These are phyloP conservation scores for Aldabrachelys gigantea DNA, from an alignment of 2,113 vertebrate species.

Conservation along the genomic window DNA sequence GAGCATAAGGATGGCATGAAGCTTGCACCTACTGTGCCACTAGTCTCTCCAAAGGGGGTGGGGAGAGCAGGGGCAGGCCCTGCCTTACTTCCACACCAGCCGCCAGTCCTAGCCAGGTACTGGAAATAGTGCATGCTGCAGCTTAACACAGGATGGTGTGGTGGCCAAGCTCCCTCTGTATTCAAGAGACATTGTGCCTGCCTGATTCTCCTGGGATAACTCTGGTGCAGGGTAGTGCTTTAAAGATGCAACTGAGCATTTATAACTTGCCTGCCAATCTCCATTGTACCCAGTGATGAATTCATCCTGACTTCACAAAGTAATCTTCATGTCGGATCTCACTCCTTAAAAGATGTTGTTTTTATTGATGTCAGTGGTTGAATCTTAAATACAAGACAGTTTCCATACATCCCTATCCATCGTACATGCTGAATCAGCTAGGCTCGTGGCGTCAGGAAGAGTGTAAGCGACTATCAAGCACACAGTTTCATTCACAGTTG, in stretches of 20 bases:
- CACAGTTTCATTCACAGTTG: conserved; percentile 19
- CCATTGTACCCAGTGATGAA: not conserved
- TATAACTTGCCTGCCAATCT: not conserved
- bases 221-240: not conserved
- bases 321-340: not conserved
- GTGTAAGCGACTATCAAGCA: not conserved
- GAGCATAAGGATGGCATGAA: not conserved
- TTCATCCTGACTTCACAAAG: not conserved
- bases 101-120: not conserved
- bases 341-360: conserved; percentile 7
- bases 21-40: not conserved
- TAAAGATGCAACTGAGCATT: fast-evolving
- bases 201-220: not conserved
- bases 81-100: not conserved
- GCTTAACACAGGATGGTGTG: not conserved
- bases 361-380: conserved; percentile 58
- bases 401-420: not conserved
- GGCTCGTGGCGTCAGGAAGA: not conserved
- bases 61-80: not conserved
- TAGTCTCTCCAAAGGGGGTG: not conserved
- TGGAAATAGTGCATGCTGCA: not conserved
- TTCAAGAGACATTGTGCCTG: not conserved
- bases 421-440: not conserved
- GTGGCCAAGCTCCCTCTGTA: not conserved
- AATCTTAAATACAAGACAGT: not conserved